Evolutionary conservation across 2,113 vertebrate species (phyloP).

Genomic region (Tringa solitaria): DNA sequence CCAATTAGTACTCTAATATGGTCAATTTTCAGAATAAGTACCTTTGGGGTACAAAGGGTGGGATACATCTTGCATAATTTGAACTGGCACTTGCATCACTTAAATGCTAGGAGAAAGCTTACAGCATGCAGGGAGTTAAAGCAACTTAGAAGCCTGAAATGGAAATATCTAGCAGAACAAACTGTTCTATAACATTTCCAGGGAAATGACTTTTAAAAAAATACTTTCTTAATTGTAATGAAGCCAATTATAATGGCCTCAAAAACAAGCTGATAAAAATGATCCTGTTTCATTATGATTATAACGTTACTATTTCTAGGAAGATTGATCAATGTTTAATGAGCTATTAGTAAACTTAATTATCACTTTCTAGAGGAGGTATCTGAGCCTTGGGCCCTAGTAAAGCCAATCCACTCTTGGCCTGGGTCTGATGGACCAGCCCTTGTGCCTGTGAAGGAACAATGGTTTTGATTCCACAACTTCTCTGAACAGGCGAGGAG

Average conservation of each 20-base stretch:
- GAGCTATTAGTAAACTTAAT: conserved; percentile 59
- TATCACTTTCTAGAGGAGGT: conserved; percentile 9
- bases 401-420: not conserved
- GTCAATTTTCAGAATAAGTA: conserved; percentile 62
- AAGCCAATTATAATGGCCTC: conserved; percentile 57
- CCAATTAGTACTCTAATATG: conserved; percentile 62
- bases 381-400: not conserved
- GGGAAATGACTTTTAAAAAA: conserved; percentile 55
- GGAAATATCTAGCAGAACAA: conserved; percentile 47
- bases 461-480: not conserved
- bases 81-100: conserved; percentile 37
- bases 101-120: not conserved
- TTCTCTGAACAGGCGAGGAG: not conserved
- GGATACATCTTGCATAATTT: conserved; percentile 46
- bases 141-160: conserved; percentile 27
- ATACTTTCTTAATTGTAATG: conserved; percentile 64
- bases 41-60: conserved; percentile 42
- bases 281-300: conserved; percentile 32
- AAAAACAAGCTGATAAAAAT: conserved; percentile 48
- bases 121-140: conserved; percentile 42
- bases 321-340: conserved; percentile 58
- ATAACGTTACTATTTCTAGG: conserved; percentile 59
- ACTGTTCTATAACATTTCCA: conserved; percentile 66
- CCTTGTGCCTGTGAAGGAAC: not conserved
- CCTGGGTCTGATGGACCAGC: not conserved